These are phyloP conservation scores for Lithobius niger DNA, from an alignment of 1,140 invertebrate genomes.

Conservation along the genomic window DNA sequence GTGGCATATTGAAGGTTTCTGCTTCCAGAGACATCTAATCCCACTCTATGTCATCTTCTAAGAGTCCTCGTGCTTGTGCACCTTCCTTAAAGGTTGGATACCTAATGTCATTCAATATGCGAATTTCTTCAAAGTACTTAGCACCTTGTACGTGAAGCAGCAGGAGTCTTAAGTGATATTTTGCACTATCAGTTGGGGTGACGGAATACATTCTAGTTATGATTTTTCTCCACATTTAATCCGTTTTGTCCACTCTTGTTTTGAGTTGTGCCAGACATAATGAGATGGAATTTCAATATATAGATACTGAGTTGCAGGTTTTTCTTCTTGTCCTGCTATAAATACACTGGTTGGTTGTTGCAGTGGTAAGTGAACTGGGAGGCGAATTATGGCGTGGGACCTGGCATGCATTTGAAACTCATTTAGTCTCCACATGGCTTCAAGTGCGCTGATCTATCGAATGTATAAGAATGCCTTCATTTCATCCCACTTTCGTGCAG, in stretches of 20 bases:
- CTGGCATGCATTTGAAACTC: constrained; percentile 27
- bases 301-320: neutral
- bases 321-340: constrained; percentile 20
- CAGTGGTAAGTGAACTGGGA: constrained; percentile 30
- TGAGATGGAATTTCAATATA: neutral
- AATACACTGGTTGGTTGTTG: constrained; percentile 30
- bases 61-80: no score
- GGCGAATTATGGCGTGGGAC: constrained; percentile 29
- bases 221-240: neutral
- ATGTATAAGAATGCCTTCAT: constrained; percentile 26
- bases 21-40: neutral
- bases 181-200: neutral
- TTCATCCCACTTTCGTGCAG: constrained; percentile 31
- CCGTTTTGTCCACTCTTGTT: neutral
- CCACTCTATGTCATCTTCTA: neutral
- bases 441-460: constrained; percentile 31
- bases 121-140: neutral
- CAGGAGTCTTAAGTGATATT: neutral
- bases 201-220: neutral
- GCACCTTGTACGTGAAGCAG: neutral
- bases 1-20: neutral
- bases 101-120: neutral
- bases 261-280: neutral
- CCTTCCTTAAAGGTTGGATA: no score
- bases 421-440: constrained; percentile 32